A percentile compares a stretch with the other conserved stretches of the same genome.
Conservation (phyloP, 1,140 invertebrate species). For the Watersipora subatra region DNA sequence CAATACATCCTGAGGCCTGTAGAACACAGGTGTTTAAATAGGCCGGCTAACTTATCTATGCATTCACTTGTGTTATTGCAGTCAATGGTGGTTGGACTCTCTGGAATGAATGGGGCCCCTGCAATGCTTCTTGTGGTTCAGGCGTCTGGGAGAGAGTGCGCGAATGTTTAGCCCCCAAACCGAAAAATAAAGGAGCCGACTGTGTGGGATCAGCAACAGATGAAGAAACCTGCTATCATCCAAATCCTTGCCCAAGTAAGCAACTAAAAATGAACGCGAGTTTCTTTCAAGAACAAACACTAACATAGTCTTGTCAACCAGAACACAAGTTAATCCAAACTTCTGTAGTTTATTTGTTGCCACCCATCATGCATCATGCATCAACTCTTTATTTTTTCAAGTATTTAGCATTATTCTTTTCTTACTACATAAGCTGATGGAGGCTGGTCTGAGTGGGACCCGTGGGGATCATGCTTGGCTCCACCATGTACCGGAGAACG, state of each 20-base stretch:
- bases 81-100: conserved; percentile 12
- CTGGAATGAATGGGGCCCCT: conserved; percentile 5
- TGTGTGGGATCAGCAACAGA: neutral
- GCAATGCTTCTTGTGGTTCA: conserved; percentile 45
- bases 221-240: neutral
- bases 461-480: conserved; percentile 14
- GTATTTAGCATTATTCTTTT: too few relatives aligned
- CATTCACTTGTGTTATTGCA: neutral
- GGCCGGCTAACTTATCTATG: too few relatives aligned
- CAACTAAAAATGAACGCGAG: too few relatives aligned
- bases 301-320: too few relatives aligned
- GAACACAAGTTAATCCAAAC: too few relatives aligned
- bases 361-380: too few relatives aligned
- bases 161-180: conserved; percentile 38
- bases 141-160: conserved; percentile 42
- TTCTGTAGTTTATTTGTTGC: too few relatives aligned
- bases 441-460: conserved; percentile 18
- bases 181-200: neutral
- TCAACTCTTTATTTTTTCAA: too few relatives aligned
- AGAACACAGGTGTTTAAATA: too few relatives aligned
- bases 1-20: too few relatives aligned
- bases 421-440: too few relatives aligned
- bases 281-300: too few relatives aligned
- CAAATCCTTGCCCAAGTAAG: neutral
- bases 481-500: conserved; percentile 46